A percentile compares a stretch with the other conserved stretches of the same genome.
phyloP scores from a whole-genome alignment of 1,140 invertebrate species.

The Drosophila seguyi region DNA sequence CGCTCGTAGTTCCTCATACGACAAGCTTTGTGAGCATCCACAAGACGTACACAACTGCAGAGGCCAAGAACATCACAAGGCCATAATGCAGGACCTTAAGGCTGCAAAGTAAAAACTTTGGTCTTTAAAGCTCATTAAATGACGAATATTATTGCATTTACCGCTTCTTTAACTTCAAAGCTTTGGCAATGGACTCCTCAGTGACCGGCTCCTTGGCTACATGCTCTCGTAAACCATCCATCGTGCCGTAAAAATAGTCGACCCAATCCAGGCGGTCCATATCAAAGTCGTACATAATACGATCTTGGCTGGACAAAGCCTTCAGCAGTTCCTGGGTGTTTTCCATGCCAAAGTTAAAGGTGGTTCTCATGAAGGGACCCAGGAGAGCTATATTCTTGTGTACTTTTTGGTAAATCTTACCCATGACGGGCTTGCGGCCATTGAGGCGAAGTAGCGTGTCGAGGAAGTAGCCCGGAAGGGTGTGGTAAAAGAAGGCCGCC shows the following conservation, averaged over 20 bases:
- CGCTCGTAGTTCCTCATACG: background rate
- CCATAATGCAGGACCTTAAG: background rate
- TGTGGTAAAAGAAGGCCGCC: slow-evolving; percentile 86
- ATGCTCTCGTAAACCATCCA: slow-evolving; percentile 88
- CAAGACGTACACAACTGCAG: background rate
- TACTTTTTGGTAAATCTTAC: slow-evolving; percentile 90
- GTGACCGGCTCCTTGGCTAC: slow-evolving; percentile 89
- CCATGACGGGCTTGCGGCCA: slow-evolving; percentile 85
- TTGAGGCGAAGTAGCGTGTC: slow-evolving; percentile 85
- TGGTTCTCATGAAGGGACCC: slow-evolving; percentile 88
- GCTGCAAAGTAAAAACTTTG: background rate
- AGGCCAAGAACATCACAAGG: background rate
- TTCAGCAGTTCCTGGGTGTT: slow-evolving; percentile 88
- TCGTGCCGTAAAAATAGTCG: slow-evolving; percentile 86
- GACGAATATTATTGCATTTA: background rate
- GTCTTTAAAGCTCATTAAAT: background rate
- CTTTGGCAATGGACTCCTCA: slow-evolving; percentile 85
- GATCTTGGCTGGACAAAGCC: slow-evolving; percentile 87
- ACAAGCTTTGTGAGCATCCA: background rate
- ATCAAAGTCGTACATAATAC: slow-evolving; percentile 89
- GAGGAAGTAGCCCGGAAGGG: slow-evolving; percentile 87
- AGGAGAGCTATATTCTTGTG: slow-evolving; percentile 88
- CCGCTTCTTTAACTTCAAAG: background rate
- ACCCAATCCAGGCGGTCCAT: slow-evolving; percentile 89
- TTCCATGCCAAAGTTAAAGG: slow-evolving; percentile 89